Evolutionary conservation across 2,113 vertebrate genomes (phyloP).

Genomic region (Vimba vimba): DNA sequence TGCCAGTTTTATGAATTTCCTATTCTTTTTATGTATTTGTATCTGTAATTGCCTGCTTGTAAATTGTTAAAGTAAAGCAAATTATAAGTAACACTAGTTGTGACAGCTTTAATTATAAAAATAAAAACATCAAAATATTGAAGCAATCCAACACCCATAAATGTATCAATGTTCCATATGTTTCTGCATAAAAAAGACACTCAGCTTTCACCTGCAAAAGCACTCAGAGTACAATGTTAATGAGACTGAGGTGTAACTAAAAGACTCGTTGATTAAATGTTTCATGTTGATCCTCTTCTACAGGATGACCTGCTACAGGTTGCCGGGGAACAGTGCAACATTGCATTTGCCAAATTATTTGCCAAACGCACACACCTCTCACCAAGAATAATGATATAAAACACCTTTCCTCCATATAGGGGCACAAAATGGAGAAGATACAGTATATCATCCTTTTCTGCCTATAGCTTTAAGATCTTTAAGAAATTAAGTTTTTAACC

Average conservation of each 20-base stretch:
- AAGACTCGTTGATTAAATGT: neutral
- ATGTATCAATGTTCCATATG: neutral
- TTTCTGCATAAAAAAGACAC: neutral
- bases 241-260: neutral
- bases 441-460: too few species aligned
- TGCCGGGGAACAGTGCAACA: neutral
- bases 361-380: neutral
- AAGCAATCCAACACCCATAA: neutral
- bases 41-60: slow-evolving; percentile 6
- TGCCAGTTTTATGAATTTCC: slow-evolving; percentile 6
- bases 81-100: neutral
- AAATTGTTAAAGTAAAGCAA: slow-evolving; percentile 21
- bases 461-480: neutral
- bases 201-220: neutral
- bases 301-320: neutral
- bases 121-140: too few species aligned
- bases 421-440: neutral
- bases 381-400: neutral
- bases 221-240: neutral
- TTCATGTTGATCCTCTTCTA: neutral
- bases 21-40: neutral
- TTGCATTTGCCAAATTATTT: neutral
- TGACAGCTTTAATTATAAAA: neutral
- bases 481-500: neutral
- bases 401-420: neutral